These are phyloP conservation scores for Mastacembelus armatus DNA, from an alignment of 2,797 vertebrate species.

Conservation along the genomic window DNA sequence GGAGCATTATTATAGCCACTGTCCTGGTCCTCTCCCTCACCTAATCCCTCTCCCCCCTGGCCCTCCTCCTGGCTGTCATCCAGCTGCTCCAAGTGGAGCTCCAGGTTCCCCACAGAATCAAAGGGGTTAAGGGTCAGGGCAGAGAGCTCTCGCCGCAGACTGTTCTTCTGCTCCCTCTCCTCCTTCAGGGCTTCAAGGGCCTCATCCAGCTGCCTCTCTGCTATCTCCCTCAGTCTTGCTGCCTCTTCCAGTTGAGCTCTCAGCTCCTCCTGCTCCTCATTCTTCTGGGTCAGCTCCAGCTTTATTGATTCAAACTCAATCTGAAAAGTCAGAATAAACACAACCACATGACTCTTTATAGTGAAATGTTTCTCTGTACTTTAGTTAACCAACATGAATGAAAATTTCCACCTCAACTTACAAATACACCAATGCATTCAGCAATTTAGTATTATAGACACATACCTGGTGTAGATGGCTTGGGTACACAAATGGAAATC, in stretches of 20 bases:
- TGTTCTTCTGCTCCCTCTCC: slow-evolving; percentile 90
- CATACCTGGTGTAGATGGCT: neutral
- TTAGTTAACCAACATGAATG: neutral
- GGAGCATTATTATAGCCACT: slow-evolving; percentile 79
- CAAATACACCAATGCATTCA: neutral
- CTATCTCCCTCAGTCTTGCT: slow-evolving; percentile 82
- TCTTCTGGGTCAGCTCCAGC: slow-evolving; percentile 86
- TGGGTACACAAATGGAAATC: neutral
- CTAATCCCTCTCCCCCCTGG: slow-evolving; percentile 69
- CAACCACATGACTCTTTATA: neutral
- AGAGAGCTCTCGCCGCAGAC: slow-evolving; percentile 85
- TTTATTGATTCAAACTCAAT: slow-evolving; percentile 90
- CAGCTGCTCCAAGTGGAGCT: slow-evolving; percentile 83
- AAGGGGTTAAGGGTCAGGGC: slow-evolving; percentile 81
- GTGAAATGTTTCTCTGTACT: neutral
- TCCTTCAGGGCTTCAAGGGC: slow-evolving; percentile 88
- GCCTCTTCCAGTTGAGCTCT: slow-evolving; percentile 85
- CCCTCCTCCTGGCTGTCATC: slow-evolving; percentile 81
- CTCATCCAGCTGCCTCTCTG: slow-evolving; percentile 89
- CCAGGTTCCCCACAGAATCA: slow-evolving; percentile 84
- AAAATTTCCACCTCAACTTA: neutral
- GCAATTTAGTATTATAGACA: neutral
- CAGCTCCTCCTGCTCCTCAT: slow-evolving; percentile 85
- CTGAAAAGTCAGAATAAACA: slow-evolving; percentile 63
- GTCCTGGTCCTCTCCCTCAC: slow-evolving; percentile 79